Evolutionary conservation across 2,888 invertebrate genomes (phyloP).

Genomic region (Branchipolynoe longqiensis): DNA sequence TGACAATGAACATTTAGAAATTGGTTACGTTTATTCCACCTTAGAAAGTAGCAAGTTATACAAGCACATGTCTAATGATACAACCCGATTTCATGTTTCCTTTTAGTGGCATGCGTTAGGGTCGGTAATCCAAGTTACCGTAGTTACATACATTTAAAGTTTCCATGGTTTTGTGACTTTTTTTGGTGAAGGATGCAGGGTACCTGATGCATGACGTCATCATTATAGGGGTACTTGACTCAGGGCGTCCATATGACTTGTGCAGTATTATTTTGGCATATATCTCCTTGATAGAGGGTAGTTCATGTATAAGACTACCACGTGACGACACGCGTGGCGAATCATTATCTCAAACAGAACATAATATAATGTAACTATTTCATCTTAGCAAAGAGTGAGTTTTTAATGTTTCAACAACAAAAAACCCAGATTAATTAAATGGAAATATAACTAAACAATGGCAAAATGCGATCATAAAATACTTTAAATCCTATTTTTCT

Average conservation of each 20-base stretch:
- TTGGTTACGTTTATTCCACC: slow-evolving; percentile 46
- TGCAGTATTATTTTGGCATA: neutral
- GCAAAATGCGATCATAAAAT: too few species aligned
- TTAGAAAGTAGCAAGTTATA: slow-evolving; percentile 10
- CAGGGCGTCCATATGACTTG: neutral
- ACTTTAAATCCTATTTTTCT: too few species aligned
- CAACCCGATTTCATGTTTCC: neutral
- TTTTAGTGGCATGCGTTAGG: neutral
- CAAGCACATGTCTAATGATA: neutral
- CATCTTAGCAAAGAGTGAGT: too few species aligned
- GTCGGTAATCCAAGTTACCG: too few species aligned
- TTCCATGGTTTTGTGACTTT: neutral
- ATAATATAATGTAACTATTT: too few species aligned
- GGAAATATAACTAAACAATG: too few species aligned
- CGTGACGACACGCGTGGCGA: too few species aligned
- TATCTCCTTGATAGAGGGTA: neutral
- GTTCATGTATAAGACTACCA: too few species aligned
- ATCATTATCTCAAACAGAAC: too few species aligned
- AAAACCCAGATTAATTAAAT: too few species aligned
- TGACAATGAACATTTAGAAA: neutral
- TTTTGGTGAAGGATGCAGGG: neutral
- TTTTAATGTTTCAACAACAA: too few species aligned
- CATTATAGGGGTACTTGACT: neutral
- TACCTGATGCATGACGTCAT: neutral
- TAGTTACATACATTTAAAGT: too few species aligned